These are phyloP conservation scores for Hemitrygon akajei DNA, from an alignment of 2,797 vertebrate genomes.

Conservation along the genomic window DNA sequence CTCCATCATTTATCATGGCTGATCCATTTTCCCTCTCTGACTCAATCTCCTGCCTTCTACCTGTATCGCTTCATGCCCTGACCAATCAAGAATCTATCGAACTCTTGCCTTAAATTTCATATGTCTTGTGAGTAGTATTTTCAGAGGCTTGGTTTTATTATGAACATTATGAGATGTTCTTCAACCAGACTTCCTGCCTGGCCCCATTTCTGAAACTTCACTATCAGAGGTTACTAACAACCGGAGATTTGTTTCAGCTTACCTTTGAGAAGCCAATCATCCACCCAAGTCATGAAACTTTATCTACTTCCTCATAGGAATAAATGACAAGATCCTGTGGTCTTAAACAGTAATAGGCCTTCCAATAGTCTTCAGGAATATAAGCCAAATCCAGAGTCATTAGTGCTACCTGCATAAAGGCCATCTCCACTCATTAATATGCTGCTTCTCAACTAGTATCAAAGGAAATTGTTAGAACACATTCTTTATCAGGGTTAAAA, in stretches of 20 bases:
- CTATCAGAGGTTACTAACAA: not conserved
- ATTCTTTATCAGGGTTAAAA: too few relatives aligned
- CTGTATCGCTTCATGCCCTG: too few relatives aligned
- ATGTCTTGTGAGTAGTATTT: too few relatives aligned
- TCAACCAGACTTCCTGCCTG: not conserved
- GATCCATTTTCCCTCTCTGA: too few relatives aligned
- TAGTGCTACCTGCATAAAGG: not conserved
- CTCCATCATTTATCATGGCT: too few relatives aligned
- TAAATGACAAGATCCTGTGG: not conserved
- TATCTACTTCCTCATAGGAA: not conserved
- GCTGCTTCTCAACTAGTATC: not conserved
- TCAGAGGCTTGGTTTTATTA: not conserved
- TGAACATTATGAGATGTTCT: not conserved
- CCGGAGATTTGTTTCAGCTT: not conserved
- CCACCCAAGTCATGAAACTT: not conserved
- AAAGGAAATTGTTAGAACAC: not conserved
- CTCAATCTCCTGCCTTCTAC: too few relatives aligned
- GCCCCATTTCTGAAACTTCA: not conserved
- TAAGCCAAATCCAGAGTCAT: not conserved
- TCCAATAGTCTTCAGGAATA: not conserved
- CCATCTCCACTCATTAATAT: not conserved
- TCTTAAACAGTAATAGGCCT: not conserved
- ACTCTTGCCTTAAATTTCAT: too few relatives aligned
- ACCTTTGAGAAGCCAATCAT: not conserved
- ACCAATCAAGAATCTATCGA: too few relatives aligned